A percentile compares a stretch with the other conserved stretches of the same genome.
Evolutionary conservation across 2,888 invertebrate genomes (phyloP).

Genomic region (Tinea pellionella): DNA sequence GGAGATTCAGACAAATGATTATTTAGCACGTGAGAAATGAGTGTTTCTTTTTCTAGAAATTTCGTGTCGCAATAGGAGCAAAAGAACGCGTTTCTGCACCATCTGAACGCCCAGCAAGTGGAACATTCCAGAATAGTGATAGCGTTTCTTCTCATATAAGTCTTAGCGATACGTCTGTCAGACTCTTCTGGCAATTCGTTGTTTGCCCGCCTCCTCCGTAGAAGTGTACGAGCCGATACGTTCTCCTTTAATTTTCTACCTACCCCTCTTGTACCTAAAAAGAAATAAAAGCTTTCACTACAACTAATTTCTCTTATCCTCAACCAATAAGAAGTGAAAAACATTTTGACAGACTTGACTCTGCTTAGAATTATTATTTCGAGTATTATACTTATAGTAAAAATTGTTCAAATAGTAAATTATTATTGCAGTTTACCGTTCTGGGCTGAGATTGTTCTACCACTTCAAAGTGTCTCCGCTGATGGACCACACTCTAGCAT

Average conservation of each 20-base stretch:
- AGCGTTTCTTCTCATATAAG: constrained; percentile 58
- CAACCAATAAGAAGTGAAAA: too few species aligned
- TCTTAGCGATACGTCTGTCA: constrained; percentile 49
- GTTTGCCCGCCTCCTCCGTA: constrained; percentile 52
- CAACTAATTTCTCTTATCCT: not conserved
- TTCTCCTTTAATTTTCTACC: constrained; percentile 50
- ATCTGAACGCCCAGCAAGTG: constrained; percentile 58
- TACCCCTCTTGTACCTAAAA: constrained; percentile 52
- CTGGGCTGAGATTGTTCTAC: too few species aligned
- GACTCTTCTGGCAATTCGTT: constrained; percentile 54
- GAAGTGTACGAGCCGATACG: constrained; percentile 55
- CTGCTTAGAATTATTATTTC: too few species aligned
- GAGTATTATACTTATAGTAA: too few species aligned
- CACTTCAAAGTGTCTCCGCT: too few species aligned
- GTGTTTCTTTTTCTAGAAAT: constrained; percentile 36
- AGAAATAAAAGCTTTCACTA: constrained; percentile 27
- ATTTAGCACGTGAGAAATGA: constrained; percentile 36
- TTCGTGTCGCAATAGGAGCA: constrained; percentile 53
- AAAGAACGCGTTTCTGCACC: constrained; percentile 50
- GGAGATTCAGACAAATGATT: constrained; percentile 38
- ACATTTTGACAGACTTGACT: too few species aligned
- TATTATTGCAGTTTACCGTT: too few species aligned
- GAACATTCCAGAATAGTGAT: constrained; percentile 47
- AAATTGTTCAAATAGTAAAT: too few species aligned
- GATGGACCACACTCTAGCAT: too few species aligned